Conservation (phyloP, 2,797 vertebrate species). For the Nothura maculosa region DNA sequence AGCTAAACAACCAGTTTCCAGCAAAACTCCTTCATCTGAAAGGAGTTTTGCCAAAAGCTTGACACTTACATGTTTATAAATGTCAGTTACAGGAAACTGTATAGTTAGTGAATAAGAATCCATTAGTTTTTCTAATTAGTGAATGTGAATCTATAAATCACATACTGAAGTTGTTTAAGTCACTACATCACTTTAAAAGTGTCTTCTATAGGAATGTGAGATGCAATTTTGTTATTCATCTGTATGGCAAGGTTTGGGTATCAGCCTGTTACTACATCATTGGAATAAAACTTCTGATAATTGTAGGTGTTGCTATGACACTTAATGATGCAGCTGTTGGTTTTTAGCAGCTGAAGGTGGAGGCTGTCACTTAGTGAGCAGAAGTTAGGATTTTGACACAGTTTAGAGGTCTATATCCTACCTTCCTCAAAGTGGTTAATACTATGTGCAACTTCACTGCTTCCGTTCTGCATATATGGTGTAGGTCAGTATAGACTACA, state of each 20-base stretch:
- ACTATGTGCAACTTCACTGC: neutral
- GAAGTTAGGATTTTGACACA: too few species aligned
- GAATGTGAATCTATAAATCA: neutral
- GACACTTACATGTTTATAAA: neutral
- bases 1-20: neutral
- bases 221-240: neutral
- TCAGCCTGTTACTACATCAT: too few species aligned
- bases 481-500: neutral
- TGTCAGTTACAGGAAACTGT: neutral
- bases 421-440: neutral
- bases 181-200: too few species aligned
- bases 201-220: neutral
- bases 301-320: neutral
- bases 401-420: too few species aligned
- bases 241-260: neutral
- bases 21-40: neutral
- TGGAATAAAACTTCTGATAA: neutral
- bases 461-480: neutral
- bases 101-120: neutral
- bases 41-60: fast-evolving
- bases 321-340: neutral
- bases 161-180: too few species aligned
- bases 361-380: neutral
- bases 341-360: neutral
- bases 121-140: neutral